A percentile compares a stretch with the other conserved stretches of the same genome.
Conservation (phyloP, 2,797 vertebrate genomes). For the Capromys pilorides region DNA sequence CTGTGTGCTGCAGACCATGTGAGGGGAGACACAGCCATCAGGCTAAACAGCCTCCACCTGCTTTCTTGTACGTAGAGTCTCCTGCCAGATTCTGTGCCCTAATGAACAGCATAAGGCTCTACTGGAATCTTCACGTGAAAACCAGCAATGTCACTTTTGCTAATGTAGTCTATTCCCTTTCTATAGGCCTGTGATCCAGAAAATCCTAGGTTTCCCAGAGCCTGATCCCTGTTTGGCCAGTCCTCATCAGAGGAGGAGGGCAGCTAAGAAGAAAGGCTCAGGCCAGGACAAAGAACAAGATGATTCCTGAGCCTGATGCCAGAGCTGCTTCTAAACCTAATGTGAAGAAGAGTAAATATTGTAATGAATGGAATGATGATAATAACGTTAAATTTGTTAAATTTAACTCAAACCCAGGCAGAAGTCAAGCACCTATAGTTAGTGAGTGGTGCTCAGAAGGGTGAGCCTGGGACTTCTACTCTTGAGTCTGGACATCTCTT, state of each 20-base stretch:
- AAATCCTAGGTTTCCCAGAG: background rate
- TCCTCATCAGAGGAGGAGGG: background rate
- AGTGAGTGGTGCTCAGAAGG: background rate
- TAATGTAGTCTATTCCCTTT: background rate
- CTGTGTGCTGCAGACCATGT: background rate
- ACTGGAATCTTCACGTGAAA: rapidly evolving
- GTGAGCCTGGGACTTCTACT: background rate
- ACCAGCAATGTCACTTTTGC: background rate
- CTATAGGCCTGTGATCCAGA: background rate
- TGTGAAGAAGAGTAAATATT: background rate
- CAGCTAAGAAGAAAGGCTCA: background rate
- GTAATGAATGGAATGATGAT: background rate
- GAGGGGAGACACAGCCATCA: background rate
- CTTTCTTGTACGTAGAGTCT: background rate
- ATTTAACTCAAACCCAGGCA: background rate
- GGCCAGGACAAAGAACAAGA: background rate
- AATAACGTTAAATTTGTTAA: background rate
- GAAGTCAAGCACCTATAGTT: background rate
- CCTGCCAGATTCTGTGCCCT: background rate
- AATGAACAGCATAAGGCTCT: background rate
- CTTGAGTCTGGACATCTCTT: background rate
- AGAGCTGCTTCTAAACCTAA: background rate
- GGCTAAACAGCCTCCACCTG: background rate
- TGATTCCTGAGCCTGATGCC: background rate
- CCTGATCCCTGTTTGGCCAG: background rate